Conservation (phyloP, 2,113 vertebrate genomes). For the Colinus virginianus region DNA sequence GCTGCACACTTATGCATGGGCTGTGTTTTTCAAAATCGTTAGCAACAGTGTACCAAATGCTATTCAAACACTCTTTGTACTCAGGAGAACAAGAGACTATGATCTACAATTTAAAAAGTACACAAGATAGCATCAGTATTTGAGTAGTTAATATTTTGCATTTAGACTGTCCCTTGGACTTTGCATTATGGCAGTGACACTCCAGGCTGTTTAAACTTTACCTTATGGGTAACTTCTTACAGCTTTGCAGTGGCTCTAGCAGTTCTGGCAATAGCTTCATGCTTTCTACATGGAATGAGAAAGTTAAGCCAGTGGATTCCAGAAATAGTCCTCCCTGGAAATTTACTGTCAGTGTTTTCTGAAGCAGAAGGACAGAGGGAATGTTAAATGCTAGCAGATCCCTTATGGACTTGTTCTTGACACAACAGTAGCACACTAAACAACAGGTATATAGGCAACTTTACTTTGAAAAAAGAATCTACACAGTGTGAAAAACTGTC, state of each 20-base stretch:
- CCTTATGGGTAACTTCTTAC: background rate
- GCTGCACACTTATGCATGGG: background rate
- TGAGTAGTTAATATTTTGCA: background rate
- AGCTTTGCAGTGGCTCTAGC: background rate
- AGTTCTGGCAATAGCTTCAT: background rate
- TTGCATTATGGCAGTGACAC: background rate
- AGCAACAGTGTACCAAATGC: background rate
- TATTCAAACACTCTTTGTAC: background rate
- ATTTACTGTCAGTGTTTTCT: background rate
- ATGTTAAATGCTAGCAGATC: background rate
- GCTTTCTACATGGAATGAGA: background rate
- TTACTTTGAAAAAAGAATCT: background rate
- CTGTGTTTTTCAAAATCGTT: background rate
- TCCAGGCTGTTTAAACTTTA: background rate
- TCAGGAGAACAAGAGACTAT: background rate
- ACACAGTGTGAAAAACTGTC: background rate
- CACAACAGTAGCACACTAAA: background rate
- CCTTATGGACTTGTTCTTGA: background rate
- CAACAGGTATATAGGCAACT: background rate
- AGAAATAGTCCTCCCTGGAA: background rate
- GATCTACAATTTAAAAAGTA: background rate
- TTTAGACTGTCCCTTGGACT: background rate
- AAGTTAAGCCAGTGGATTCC: background rate
- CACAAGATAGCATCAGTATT: background rate
- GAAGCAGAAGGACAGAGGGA: background rate